These are phyloP conservation scores for Callosobruchus maculatus DNA, from an alignment of 2,888 invertebrate species.

Conservation along the genomic window DNA sequence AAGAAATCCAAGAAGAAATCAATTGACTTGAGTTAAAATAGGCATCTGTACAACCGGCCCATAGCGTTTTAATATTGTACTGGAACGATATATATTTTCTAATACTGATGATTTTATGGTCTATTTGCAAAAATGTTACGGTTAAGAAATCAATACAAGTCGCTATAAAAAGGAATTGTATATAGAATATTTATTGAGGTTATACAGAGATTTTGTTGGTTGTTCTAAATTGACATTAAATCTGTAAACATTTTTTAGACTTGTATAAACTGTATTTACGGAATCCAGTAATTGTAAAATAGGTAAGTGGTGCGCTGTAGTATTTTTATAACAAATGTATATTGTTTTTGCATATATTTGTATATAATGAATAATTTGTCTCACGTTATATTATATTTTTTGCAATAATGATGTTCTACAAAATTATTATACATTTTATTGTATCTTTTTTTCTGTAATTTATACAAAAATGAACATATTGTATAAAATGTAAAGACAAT, in stretches of 20 bases:
- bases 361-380: conserved; percentile 16
- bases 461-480: conserved; percentile 19
- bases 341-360: conserved; percentile 36
- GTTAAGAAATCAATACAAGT: not conserved
- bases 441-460: conserved; percentile 15
- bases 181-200: not conserved
- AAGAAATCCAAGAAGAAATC: no score
- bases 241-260: conserved; percentile 6
- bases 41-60: no score
- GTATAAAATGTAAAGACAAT: conserved; percentile 26
- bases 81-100: no score
- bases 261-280: conserved; percentile 7
- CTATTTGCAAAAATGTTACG: not conserved
- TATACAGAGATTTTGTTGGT: not conserved
- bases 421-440: not conserved
- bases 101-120: no score
- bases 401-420: not conserved
- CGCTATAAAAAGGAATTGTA: not conserved
- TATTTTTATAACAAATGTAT: conserved; percentile 43
- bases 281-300: conserved; percentile 24
- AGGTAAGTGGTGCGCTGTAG: conserved; percentile 40
- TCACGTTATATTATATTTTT: not conserved
- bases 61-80: no score
- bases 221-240: conserved; percentile 2
- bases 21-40: no score